Evolutionary conservation across 2,797 vertebrate genomes (phyloP).

Genomic region (Pelodytes ibericus): DNA sequence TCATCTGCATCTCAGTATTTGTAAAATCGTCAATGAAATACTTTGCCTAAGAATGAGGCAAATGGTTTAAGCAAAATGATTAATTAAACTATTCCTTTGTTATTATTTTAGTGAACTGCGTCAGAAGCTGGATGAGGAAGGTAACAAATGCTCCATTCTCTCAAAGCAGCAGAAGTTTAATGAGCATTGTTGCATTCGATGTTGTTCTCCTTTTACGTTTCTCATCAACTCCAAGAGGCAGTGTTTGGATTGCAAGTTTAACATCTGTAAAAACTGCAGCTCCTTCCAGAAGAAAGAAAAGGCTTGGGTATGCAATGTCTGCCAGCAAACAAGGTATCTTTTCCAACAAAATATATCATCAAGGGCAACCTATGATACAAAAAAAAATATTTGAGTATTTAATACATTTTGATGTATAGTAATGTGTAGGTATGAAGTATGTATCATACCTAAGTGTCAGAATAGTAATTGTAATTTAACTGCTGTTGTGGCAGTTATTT

Average conservation of each 20-base stretch:
- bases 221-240: slow-evolving; percentile 89
- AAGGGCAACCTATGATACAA: no score
- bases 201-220: slow-evolving; percentile 93
- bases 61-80: no score
- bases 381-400: no score
- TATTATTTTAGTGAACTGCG: slow-evolving; percentile 84
- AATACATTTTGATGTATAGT: no score
- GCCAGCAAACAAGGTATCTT: slow-evolving; percentile 89
- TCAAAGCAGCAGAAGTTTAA: slow-evolving; percentile 92
- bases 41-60: no score
- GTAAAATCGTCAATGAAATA: no score
- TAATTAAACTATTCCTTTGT: no score
- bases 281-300: slow-evolving; percentile 87
- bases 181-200: slow-evolving; percentile 95
- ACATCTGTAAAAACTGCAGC: slow-evolving; percentile 93
- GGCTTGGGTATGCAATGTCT: slow-evolving; percentile 87
- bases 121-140: slow-evolving; percentile 92
- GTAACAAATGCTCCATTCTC: slow-evolving; percentile 91
- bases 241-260: slow-evolving; percentile 92
- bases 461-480: no score
- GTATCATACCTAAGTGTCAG: no score
- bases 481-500: no score
- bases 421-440: no score
- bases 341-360: neutral
- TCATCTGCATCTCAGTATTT: no score